Evolutionary conservation across 1,140 invertebrate genomes (phyloP), one percentile per base, ranked within the genome.

Genomic region (Akabosia matsudoensis): DNA sequence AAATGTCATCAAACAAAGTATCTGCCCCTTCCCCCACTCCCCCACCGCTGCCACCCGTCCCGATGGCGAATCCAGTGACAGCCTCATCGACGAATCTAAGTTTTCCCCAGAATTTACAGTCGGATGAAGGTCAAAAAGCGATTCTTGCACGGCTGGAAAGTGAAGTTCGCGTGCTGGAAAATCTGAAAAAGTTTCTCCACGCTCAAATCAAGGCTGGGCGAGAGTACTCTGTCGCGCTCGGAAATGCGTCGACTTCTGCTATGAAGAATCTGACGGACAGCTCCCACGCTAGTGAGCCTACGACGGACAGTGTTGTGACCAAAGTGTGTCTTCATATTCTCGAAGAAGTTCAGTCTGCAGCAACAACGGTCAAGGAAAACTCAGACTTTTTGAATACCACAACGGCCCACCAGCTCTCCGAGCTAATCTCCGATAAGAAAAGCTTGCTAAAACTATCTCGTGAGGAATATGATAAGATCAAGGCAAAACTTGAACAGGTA

Each of bases 401-500:
- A 16, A 81, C 80, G 1, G 33, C 79, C 33, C 61, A n/a, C 0
- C 71, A 76, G 52, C 73, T 81, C n/a, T 79, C 56, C 77, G 75
- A 78, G 31, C 45, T 81, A 3, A 81, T 81, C 70, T 33, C 22
- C 28, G 78, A 81, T 31, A 81, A 81, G 64, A 79, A 79, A 74
- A 24, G 37, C 0, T 52, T 81, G 0, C 28, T 74, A 14, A 81
- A 81, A 64, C 31, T 73, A 13, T 30, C 80, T 31, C 70, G 73
- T 30, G 80, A 81, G 24, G 74, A 79, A 24, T 81, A 78, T 56
- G 18, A 45, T n/a, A 76, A 76, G 37, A 78, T 81, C 37, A 81
- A 81, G 74, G 80, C 76, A 33, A 78, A 77, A 67, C 61, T 79
- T 24, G 80, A 81, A 52, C 78, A 81, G 75, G 78, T 81, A 79